A percentile compares a stretch with the other conserved stretches of the same genome.
Evolutionary conservation across 2,888 invertebrate genomes (phyloP).

Genomic region (Mechanitis mazaeus): DNA sequence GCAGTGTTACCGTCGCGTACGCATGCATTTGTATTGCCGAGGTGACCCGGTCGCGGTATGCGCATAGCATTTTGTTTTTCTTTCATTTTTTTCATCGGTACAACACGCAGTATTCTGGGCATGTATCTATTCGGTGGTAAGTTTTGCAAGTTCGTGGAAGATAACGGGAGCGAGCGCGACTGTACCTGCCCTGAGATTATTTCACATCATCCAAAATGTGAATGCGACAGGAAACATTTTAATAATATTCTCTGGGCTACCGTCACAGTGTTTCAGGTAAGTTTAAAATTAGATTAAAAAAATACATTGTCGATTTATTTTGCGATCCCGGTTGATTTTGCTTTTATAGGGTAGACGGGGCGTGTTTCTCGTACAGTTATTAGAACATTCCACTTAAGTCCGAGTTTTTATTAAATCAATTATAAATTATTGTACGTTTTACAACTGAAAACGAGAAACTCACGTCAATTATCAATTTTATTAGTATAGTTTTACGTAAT

Average conservation of each 20-base stretch:
- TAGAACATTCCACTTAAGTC: constrained; percentile 3
- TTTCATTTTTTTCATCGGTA: constrained; percentile 51
- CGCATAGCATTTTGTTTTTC: constrained; percentile 77
- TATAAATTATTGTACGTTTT: constrained; percentile 10
- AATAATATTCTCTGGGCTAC: constrained; percentile 98
- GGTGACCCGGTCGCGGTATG: constrained; percentile 65
- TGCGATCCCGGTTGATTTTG: constrained; percentile 64
- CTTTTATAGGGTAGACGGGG: constrained; percentile 55
- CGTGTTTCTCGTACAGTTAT: constrained; percentile 57
- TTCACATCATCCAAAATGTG: constrained; percentile 91
- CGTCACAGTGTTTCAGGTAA: constrained; percentile 98
- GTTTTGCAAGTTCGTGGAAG: constrained; percentile 98
- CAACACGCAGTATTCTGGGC: constrained; percentile 92
- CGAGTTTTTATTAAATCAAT: constrained; percentile 3
- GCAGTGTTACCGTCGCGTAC: constrained; percentile 68
- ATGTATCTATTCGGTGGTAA: constrained; percentile 99
- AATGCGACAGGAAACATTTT: constrained; percentile 99
- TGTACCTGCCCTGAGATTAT: constrained; percentile 96
- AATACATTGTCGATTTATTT: constrained; percentile 66
- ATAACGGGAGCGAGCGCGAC: constrained; percentile 86
- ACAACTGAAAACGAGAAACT: constrained; percentile 52
- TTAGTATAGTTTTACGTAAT: constrained; percentile 37
- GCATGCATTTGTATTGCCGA: constrained; percentile 50
- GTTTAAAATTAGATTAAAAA: constrained; percentile 64
- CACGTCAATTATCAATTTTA: constrained; percentile 42